Evolutionary conservation across 2,797 vertebrate species (phyloP).

Genomic region (Malurus splendens): DNA sequence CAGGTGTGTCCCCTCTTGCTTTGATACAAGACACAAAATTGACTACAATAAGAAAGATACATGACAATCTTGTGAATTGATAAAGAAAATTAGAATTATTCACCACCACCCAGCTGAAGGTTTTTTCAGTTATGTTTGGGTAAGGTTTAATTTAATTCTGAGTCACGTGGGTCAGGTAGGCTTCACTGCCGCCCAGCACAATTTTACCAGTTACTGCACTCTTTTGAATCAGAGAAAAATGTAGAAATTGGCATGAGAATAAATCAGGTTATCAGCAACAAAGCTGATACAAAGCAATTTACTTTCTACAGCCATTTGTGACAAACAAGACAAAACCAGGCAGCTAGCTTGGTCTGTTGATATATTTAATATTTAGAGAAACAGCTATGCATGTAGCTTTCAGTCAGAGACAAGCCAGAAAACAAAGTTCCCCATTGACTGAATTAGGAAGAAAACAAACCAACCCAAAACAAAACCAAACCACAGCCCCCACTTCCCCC

Average conservation of each 20-base stretch:
- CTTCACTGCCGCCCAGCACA: background rate
- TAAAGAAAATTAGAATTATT: background rate
- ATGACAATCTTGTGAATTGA: background rate
- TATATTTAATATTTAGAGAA: background rate
- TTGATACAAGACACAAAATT: background rate
- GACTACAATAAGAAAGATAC: background rate
- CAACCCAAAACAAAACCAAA: background rate
- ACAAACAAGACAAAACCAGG: background rate
- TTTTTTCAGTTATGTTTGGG: background rate
- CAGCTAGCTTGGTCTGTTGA: background rate
- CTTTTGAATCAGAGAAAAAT: background rate
- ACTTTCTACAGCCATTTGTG: background rate
- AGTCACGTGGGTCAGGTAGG: background rate
- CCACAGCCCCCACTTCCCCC: fast-evolving
- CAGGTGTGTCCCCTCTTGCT: background rate
- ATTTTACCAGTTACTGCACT: background rate
- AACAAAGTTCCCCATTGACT: background rate
- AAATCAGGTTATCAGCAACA: background rate
- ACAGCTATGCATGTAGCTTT: background rate
- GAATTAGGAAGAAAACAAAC: background rate
- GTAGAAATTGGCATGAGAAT: background rate
- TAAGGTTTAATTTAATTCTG: background rate
- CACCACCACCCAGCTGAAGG: background rate
- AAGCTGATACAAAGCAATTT: background rate
- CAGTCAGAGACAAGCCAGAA: background rate